phyloP scores from a whole-genome alignment of 2,888 invertebrate species.

The Euproctis similis region DNA sequence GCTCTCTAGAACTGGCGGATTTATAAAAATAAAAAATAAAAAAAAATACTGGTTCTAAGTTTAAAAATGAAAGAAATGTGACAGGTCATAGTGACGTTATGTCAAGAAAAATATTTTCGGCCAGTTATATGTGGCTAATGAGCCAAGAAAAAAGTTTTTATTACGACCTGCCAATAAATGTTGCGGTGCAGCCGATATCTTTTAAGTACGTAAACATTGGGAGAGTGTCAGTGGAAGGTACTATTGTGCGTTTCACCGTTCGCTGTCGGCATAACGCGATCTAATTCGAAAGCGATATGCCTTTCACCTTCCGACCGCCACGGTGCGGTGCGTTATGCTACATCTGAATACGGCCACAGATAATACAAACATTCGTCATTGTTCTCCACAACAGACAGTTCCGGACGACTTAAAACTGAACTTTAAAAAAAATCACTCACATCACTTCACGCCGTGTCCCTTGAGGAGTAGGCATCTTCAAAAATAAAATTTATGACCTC shows the following conservation, averaged over 20 bases:
- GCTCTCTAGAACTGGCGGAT: too few relatives aligned
- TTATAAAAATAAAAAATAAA: too few relatives aligned
- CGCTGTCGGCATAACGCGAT: conserved; percentile 62
- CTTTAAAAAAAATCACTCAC: too few relatives aligned
- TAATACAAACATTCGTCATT: conserved; percentile 5
- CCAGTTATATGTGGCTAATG: neutral
- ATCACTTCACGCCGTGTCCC: too few relatives aligned
- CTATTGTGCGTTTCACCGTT: conserved; percentile 50
- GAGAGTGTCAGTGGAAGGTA: conserved; percentile 26
- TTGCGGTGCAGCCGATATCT: conserved; percentile 21
- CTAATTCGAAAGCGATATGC: conserved; percentile 73
- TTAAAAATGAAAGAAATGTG: too few relatives aligned
- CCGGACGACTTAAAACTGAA: too few relatives aligned
- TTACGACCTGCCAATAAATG: conserved; percentile 13
- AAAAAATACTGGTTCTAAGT: too few relatives aligned
- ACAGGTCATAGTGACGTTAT: too few relatives aligned
- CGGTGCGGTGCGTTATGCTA: conserved; percentile 36
- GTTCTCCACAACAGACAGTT: too few relatives aligned
- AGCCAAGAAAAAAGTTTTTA: conserved; percentile 1
- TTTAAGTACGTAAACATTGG: conserved; percentile 33
- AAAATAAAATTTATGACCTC: too few relatives aligned
- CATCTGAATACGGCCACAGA: conserved; percentile 21
- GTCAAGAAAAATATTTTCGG: too few relatives aligned
- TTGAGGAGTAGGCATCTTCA: too few relatives aligned
- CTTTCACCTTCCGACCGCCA: conserved; percentile 67